phyloP scores from a whole-genome alignment of 2,113 vertebrate species.

The Galbula dea region DNA sequence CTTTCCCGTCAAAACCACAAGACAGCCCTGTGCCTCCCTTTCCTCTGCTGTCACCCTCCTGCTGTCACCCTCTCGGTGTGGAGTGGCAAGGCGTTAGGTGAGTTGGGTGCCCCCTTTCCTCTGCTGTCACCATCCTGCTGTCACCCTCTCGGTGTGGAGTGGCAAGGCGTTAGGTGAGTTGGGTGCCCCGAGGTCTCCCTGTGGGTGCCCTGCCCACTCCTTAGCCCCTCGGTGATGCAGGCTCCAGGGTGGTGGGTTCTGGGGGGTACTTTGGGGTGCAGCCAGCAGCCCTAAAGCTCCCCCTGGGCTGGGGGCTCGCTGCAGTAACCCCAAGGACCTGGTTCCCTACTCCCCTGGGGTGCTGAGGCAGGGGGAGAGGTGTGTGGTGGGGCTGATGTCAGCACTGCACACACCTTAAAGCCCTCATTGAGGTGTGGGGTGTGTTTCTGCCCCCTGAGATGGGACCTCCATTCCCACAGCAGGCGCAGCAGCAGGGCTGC shows the following conservation, averaged over 20 bases:
- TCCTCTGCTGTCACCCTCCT: neutral
- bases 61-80: neutral
- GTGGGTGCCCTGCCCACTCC: neutral
- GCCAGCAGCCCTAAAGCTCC: neutral
- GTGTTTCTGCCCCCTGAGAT: rapidly evolving
- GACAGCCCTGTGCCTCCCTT: neutral
- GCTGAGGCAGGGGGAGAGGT: neutral
- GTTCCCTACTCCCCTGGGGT: neutral
- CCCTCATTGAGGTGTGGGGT: neutral
- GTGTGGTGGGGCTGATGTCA: neutral
- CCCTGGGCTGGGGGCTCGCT: neutral
- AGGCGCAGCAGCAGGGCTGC: rapidly evolving
- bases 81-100: neutral
- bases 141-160: neutral
- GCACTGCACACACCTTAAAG: rapidly evolving
- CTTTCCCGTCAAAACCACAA: rapidly evolving
- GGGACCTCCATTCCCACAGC: rapidly evolving
- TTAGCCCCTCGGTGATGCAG: rapidly evolving
- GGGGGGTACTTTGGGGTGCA: neutral
- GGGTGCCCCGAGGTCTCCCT: neutral
- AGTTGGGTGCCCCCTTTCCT: neutral
- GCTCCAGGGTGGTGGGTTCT: neutral
- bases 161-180: neutral
- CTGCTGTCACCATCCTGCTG: no score
- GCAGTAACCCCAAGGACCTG: rapidly evolving